phyloP scores from a whole-genome alignment of 2,113 vertebrate genomes.

The Orycteropus afer region DNA sequence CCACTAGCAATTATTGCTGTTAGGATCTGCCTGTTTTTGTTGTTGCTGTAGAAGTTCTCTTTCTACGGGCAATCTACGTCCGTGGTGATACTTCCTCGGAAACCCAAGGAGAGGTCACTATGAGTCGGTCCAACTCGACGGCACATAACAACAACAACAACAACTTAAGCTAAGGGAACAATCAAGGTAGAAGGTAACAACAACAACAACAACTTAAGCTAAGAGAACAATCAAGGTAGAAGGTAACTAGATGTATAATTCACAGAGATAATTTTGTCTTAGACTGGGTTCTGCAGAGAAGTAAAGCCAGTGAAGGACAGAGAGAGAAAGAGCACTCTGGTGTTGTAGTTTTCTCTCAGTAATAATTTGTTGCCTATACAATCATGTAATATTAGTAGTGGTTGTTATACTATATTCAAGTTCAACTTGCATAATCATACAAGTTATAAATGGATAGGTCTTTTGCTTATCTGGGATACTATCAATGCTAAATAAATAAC shows the following conservation, averaged over 20 bases:
- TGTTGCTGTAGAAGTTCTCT: neutral
- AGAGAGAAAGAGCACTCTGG: too few relatives aligned
- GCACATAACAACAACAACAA: too few relatives aligned
- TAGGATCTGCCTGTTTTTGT: neutral
- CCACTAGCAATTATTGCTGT: neutral
- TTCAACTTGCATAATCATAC: slow-evolving; percentile 36
- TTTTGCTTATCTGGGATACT: slow-evolving; percentile 46
- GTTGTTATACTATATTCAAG: neutral
- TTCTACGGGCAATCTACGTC: too few relatives aligned
- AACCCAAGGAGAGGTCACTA: too few relatives aligned
- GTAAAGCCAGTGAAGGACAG: too few relatives aligned
- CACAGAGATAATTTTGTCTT: neutral
- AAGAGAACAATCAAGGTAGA: neutral
- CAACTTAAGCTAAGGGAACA: too few relatives aligned
- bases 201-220: too few relatives aligned
- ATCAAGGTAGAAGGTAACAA: too few relatives aligned
- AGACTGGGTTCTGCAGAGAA: too few relatives aligned
- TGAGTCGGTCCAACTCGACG: too few relatives aligned
- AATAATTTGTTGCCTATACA: neutral
- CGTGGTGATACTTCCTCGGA: too few relatives aligned
- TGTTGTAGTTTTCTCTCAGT: neutral
- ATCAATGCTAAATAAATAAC: slow-evolving; percentile 64
- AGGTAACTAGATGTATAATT: neutral
- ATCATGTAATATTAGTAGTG: neutral
- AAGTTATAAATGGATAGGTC: slow-evolving; percentile 48